phyloP scores from a whole-genome alignment of 2,113 vertebrate genomes.

The Lanius ludovicianus region DNA sequence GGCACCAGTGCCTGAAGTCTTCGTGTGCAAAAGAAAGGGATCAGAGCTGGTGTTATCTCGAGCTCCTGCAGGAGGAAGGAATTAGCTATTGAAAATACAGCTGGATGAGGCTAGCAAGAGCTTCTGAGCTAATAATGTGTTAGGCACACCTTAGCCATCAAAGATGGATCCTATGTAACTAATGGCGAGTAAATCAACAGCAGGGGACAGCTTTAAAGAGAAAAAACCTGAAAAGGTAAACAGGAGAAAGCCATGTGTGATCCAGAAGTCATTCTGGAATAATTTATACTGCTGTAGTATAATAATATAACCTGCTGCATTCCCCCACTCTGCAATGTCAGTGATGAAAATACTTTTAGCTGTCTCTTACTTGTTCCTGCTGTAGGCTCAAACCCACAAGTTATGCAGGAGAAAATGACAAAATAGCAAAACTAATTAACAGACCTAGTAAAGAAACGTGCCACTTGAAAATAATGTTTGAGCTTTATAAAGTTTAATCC shows the following conservation, averaged over 20 bases:
- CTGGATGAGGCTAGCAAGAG: neutral
- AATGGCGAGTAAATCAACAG: neutral
- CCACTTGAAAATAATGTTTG: neutral
- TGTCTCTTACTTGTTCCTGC: neutral
- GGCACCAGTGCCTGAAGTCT: neutral
- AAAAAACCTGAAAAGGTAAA: neutral
- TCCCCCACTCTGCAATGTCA: rapidly evolving
- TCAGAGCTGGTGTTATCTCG: too few species aligned
- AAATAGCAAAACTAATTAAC: neutral
- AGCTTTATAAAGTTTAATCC: neutral
- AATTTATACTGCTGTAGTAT: neutral
- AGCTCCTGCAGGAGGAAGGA: neutral
- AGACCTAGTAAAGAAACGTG: neutral
- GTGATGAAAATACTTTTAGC: neutral
- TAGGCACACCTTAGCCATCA: neutral
- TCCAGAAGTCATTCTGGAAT: neutral
- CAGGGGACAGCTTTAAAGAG: neutral
- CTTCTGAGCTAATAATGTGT: neutral
- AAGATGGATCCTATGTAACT: neutral
- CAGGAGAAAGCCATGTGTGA: neutral
- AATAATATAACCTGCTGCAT: neutral
- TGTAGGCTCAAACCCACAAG: neutral
- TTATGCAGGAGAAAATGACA: neutral
- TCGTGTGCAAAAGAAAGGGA: neutral
- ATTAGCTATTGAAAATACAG: neutral